Conservation (phyloP, 2,888 invertebrate genomes). For the Athalia rosae region DNA sequence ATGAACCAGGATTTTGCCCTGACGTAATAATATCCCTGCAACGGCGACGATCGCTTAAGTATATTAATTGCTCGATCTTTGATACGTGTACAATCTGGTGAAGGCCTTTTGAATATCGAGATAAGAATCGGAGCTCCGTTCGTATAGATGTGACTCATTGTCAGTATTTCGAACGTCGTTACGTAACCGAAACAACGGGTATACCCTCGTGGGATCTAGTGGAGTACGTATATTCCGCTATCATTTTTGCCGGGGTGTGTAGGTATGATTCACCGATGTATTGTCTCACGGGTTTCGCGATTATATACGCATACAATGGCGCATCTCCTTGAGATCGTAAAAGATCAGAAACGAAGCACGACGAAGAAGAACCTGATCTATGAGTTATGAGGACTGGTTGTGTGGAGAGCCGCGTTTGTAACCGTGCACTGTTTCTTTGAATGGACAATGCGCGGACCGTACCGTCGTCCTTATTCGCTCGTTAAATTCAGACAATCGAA, state of each 20-base stretch:
- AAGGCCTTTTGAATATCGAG: neutral
- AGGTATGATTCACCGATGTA: slow-evolving; percentile 61
- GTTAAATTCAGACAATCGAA: slow-evolving; percentile 17
- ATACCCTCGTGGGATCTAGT: slow-evolving; percentile 54
- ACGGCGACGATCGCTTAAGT: neutral
- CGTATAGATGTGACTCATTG: neutral
- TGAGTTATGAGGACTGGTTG: slow-evolving; percentile 57
- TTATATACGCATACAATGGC: slow-evolving; percentile 62
- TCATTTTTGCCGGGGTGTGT: slow-evolving; percentile 25
- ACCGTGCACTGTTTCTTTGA: slow-evolving; percentile 52
- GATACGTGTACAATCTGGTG: too few relatives aligned
- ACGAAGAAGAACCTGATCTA: slow-evolving; percentile 57
- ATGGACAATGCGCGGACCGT: slow-evolving; percentile 59
- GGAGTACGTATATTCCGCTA: slow-evolving; percentile 11
- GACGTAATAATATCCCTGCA: slow-evolving; percentile 4
- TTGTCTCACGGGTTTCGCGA: slow-evolving; percentile 56
- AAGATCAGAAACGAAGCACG: slow-evolving; percentile 51
- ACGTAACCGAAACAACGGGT: slow-evolving; percentile 35
- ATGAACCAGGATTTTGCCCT: neutral
- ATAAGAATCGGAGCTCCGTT: too few relatives aligned
- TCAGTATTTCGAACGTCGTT: slow-evolving; percentile 3
- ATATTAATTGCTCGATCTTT: too few relatives aligned
- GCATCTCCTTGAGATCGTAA: slow-evolving; percentile 51
- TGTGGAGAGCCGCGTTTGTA: slow-evolving; percentile 41
- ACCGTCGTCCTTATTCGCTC: slow-evolving; percentile 49